These are phyloP conservation scores for Polydrusus tereticollis DNA, from an alignment of 2,888 invertebrate genomes.

Conservation along the genomic window DNA sequence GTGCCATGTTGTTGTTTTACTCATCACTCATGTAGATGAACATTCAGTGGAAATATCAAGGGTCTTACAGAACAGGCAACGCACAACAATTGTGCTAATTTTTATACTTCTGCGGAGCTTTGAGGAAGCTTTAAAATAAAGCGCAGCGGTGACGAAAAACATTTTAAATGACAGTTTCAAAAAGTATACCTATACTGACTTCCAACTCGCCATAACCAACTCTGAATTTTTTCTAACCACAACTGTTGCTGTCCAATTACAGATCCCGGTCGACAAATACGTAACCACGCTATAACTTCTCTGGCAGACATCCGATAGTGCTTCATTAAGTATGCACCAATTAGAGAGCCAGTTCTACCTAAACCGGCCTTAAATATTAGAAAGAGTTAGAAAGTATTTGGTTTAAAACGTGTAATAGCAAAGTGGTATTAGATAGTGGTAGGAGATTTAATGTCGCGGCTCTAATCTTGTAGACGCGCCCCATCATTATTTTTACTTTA, in stretches of 20 bases:
- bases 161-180: too few relatives aligned
- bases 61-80: too few relatives aligned
- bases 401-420: not conserved
- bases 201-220: slow-evolving; percentile 70
- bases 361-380: slow-evolving; percentile 78
- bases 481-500: too few relatives aligned
- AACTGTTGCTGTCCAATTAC: slow-evolving; percentile 91
- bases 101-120: too few relatives aligned
- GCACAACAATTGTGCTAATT: too few relatives aligned
- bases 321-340: slow-evolving; percentile 90
- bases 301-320: slow-evolving; percentile 83
- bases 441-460: too few relatives aligned
- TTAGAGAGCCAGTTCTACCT: slow-evolving; percentile 90
- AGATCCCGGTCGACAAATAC: slow-evolving; percentile 89
- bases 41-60: too few relatives aligned
- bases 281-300: slow-evolving; percentile 90
- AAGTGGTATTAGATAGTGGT: too few relatives aligned
- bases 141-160: not conserved
- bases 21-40: too few relatives aligned
- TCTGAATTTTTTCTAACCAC: slow-evolving; percentile 71
- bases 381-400: slow-evolving; percentile 4
- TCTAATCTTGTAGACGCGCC: too few relatives aligned
- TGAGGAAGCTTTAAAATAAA: too few relatives aligned
- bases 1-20: too few relatives aligned
- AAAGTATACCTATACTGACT: slow-evolving; percentile 70